Evolutionary conservation across 92 coral and sea anemone genomes (phyloP).

Genomic region (Porites divaricata): DNA sequence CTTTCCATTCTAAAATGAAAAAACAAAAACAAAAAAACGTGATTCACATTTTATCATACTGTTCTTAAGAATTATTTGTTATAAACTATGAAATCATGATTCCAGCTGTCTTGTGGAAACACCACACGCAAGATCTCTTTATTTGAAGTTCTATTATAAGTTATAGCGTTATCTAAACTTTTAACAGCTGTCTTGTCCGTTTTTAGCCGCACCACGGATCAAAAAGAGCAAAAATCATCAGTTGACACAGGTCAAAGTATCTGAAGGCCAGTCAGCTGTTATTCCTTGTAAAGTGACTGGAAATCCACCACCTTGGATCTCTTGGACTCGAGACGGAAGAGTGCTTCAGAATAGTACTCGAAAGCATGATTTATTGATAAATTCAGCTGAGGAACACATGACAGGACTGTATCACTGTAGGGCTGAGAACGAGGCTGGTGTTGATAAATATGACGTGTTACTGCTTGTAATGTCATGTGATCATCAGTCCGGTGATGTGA

Average conservation of each 20-base stretch:
- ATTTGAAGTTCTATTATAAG: not conserved
- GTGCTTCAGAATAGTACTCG: slow-evolving; percentile 41
- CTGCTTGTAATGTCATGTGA: slow-evolving; percentile 68
- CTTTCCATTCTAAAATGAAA: no score
- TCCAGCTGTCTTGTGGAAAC: no score
- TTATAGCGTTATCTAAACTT: not conserved
- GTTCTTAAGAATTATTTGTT: no score
- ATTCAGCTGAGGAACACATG: slow-evolving; percentile 7
- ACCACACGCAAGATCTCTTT: not conserved
- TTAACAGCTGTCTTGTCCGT: not conserved
- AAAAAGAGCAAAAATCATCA: slow-evolving; percentile 2
- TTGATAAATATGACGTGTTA: slow-evolving; percentile 47
- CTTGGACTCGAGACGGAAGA: slow-evolving; percentile 41
- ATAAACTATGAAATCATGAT: no score
- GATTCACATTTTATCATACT: no score
- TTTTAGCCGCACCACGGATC: slow-evolving; percentile 36
- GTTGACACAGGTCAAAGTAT: slow-evolving; percentile 18
- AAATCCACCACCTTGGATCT: slow-evolving; percentile 29
- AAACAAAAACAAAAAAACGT: no score
- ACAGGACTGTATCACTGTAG: slow-evolving; percentile 70
- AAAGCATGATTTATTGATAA: slow-evolving; percentile 8
- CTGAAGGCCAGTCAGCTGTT: slow-evolving; percentile 21
- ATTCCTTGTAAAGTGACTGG: slow-evolving; percentile 47
- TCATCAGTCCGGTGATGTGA: not conserved
- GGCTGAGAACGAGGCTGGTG: slow-evolving; percentile 64